Evolutionary conservation across 2,888 invertebrate genomes (phyloP).

Genomic region (Trachelus iudaicus): DNA sequence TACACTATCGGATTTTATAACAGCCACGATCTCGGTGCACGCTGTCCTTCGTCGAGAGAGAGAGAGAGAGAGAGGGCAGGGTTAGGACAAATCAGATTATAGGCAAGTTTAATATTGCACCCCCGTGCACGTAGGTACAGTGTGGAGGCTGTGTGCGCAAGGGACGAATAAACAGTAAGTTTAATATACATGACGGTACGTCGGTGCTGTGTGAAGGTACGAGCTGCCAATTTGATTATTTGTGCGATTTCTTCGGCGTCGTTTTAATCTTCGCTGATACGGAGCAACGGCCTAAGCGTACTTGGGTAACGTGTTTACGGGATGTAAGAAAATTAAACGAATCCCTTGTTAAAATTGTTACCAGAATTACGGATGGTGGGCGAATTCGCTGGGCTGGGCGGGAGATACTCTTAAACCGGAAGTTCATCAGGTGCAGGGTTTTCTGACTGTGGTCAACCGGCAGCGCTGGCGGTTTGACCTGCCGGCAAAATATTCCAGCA

Average conservation of each 20-base stretch:
- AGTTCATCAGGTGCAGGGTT: constrained; percentile 46
- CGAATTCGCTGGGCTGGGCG: background rate
- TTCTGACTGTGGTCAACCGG: constrained; percentile 38
- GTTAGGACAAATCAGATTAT: constrained; percentile 29
- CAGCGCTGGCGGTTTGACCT: constrained; percentile 12
- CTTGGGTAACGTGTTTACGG: background rate
- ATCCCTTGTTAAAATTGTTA: background rate
- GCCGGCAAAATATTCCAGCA: constrained; percentile 58
- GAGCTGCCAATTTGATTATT: background rate
- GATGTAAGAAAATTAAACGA: background rate
- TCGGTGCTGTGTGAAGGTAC: background rate
- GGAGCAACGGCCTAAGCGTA: background rate
- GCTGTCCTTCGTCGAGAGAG: constrained; percentile 20
- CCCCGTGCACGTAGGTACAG: background rate
- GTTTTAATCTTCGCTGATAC: background rate
- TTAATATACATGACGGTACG: background rate
- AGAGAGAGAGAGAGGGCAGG: constrained; percentile 14
- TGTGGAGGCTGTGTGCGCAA: background rate
- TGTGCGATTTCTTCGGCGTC: background rate
- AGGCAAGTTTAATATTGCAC: background rate
- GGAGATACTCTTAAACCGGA: constrained; percentile 41
- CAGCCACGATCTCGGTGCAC: constrained; percentile 30
- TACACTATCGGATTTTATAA: constrained; percentile 48
- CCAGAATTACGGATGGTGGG: no score
- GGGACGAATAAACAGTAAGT: background rate